phyloP scores from a whole-genome alignment of 2,797 vertebrate genomes.

The Epinephelus malabaricus region DNA sequence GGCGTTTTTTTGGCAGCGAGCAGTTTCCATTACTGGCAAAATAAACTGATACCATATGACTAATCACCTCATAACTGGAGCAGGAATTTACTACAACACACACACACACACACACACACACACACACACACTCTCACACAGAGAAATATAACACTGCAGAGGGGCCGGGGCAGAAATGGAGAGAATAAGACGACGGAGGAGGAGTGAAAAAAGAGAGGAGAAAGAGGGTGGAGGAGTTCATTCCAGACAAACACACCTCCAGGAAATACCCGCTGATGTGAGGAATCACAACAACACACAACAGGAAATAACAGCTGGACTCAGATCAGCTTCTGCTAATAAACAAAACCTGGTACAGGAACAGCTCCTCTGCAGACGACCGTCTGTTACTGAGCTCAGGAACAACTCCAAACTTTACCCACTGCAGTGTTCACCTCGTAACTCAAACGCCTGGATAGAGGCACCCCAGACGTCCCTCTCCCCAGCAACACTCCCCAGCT shows the following conservation, averaged over 20 bases:
- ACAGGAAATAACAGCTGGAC: constrained; percentile 56
- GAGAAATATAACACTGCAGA: neutral
- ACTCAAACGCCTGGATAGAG: too few relatives aligned
- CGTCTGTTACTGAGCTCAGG: too few relatives aligned
- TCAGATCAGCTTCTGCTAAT: constrained; percentile 19
- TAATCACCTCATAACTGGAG: constrained; percentile 70
- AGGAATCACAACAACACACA: constrained; percentile 41
- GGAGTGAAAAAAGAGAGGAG: neutral
- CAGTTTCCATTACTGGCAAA: constrained; percentile 75
- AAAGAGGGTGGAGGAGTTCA: neutral
- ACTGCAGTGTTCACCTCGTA: too few relatives aligned
- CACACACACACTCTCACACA: constrained; percentile 11
- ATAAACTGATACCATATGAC: constrained; percentile 79
- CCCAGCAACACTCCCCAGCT: too few relatives aligned
- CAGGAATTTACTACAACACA: constrained; percentile 62
- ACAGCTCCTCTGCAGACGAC: too few relatives aligned
- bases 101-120: constrained; percentile 32
- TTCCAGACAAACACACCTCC: constrained; percentile 35
- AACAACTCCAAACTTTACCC: too few relatives aligned
- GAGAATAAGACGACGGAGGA: neutral
- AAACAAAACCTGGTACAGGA: constrained; percentile 15
- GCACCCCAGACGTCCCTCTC: too few relatives aligned
- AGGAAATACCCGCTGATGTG: constrained; percentile 58
- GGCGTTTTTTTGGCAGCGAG: constrained; percentile 58
- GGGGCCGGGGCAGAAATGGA: neutral